phyloP scores from a whole-genome alignment of 2,113 vertebrate genomes.

The Catagonus wagneri region DNA sequence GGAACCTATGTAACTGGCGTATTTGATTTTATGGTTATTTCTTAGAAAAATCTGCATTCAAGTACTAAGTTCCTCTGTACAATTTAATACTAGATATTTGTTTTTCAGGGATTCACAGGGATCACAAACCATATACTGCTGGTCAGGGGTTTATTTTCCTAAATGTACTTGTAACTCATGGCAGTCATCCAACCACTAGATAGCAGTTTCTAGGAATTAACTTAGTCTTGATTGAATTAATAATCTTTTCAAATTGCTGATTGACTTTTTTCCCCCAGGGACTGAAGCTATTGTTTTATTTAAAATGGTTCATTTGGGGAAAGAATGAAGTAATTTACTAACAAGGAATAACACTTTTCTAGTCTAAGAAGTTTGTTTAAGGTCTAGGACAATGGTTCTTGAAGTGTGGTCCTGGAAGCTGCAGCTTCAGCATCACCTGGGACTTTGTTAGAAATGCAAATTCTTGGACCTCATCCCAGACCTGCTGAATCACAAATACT shows the following conservation, averaged over 20 bases:
- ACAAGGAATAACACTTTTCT: background rate
- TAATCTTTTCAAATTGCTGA: slow-evolving; percentile 19
- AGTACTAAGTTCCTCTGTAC: slow-evolving; percentile 24
- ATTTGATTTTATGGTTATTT: slow-evolving; percentile 47
- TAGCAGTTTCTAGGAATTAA: slow-evolving; percentile 46
- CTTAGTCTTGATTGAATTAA: slow-evolving; percentile 3
- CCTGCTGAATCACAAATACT: background rate
- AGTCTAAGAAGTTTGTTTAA: background rate
- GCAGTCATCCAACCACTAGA: background rate
- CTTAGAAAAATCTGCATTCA: slow-evolving; percentile 31
- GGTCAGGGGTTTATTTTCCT: slow-evolving; percentile 32
- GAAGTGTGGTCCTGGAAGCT: background rate
- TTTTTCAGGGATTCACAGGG: background rate
- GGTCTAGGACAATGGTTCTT: background rate
- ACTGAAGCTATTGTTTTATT: slow-evolving; percentile 29
- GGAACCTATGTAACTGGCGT: background rate
- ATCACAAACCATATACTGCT: background rate
- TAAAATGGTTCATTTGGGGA: slow-evolving; percentile 34
- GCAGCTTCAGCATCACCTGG: background rate
- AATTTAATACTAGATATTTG: background rate
- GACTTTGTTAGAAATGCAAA: background rate
- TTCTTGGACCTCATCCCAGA: background rate
- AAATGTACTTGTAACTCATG: background rate
- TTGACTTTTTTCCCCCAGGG: background rate
- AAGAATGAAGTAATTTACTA: background rate